Conservation (phyloP, 2,113 vertebrate species). For the Athene cunicularia region DNA sequence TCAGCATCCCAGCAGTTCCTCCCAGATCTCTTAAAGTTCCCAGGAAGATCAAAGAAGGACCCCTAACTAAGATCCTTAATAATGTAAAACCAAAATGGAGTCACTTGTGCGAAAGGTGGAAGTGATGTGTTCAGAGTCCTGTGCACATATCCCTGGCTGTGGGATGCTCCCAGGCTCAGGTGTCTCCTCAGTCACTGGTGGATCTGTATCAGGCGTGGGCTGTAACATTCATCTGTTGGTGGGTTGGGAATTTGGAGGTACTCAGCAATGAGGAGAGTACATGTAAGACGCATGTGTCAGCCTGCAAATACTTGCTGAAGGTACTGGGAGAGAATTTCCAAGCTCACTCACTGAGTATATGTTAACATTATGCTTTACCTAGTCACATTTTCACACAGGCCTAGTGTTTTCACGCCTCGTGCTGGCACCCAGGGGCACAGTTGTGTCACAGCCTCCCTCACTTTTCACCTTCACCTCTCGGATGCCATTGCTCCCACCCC, state of each 20-base stretch:
- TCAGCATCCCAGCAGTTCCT: background rate
- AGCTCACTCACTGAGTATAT: background rate
- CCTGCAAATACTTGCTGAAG: background rate
- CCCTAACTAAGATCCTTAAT: background rate
- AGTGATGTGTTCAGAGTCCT: background rate
- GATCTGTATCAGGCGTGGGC: accelerated
- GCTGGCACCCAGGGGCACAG: accelerated
- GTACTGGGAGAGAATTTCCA: background rate
- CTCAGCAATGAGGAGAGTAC: background rate
- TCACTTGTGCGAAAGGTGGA: background rate
- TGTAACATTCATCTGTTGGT: background rate
- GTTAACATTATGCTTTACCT: background rate
- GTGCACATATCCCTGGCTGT: background rate
- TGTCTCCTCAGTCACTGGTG: accelerated
- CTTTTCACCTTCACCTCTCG: background rate
- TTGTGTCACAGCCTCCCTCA: background rate
- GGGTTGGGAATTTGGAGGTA: background rate
- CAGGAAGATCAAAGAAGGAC: background rate
- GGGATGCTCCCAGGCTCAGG: background rate
- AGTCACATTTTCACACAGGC: accelerated
- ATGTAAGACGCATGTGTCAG: background rate
- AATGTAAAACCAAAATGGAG: background rate
- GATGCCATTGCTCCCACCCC: background rate
- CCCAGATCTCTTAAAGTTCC: background rate
- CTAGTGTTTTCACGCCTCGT: accelerated